Conservation (phyloP, 1,140 invertebrate genomes). For the Triops longicaudatus region DNA sequence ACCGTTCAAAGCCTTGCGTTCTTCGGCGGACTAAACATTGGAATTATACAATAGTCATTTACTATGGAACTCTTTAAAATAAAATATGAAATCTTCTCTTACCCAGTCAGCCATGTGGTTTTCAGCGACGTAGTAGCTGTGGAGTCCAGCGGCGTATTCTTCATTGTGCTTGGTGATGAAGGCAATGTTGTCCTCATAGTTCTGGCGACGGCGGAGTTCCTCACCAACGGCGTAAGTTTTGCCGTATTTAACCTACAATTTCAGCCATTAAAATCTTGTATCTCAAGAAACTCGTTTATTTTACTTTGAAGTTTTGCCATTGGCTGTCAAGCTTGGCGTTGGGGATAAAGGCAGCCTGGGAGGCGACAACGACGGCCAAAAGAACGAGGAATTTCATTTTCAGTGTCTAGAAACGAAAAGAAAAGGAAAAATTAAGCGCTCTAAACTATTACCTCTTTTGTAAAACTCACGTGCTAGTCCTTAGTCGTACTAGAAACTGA, state of each 20-base stretch:
- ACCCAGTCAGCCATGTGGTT: constrained; percentile 20
- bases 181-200: constrained; percentile 50
- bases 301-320: constrained; percentile 7
- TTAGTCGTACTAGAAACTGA: not conserved
- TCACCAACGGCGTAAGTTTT: constrained; percentile 46
- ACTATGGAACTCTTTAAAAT: not conserved
- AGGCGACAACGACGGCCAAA: not conserved
- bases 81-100: not conserved
- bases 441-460: not conserved
- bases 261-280: not conserved
- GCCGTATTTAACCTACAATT: constrained; percentile 43
- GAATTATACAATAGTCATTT: not conserved
- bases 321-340: not conserved
- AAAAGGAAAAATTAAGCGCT: not conserved
- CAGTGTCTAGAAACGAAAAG: not conserved
- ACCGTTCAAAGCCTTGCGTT: not conserved
- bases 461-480: not conserved
- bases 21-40: not conserved
- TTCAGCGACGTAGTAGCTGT: constrained; percentile 14
- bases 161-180: constrained; percentile 32
- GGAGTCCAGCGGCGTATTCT: constrained; percentile 23
- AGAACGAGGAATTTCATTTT: not conserved
- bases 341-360: not conserved
- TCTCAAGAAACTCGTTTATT: not conserved
- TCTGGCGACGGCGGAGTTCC: constrained; percentile 37